Conservation (phyloP, 1,140 invertebrate genomes). For the Heterodera schachtii region DNA sequence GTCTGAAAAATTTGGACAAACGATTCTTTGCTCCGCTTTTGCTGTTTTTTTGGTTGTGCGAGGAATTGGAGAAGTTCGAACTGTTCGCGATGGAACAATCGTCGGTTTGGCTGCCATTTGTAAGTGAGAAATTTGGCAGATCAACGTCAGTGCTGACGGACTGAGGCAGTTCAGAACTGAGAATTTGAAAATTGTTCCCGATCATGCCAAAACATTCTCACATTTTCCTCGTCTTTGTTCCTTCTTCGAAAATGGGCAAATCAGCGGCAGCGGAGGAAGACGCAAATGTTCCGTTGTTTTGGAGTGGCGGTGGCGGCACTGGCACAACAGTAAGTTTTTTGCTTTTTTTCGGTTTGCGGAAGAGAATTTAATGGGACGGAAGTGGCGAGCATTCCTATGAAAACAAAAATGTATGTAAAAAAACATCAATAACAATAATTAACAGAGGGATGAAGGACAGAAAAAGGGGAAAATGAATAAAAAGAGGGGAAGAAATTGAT, state of each 20-base stretch:
- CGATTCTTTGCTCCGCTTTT: constrained; percentile 1
- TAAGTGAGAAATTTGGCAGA: neutral
- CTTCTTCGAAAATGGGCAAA: neutral
- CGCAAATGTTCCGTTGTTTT: neutral
- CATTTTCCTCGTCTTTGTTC: neutral
- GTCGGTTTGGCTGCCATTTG: neutral
- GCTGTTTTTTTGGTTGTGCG: neutral
- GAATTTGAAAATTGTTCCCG: neutral
- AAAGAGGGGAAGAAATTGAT: neutral
- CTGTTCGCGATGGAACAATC: neutral
- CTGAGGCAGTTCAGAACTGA: neutral
- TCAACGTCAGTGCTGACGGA: neutral
- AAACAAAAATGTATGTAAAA: neutral
- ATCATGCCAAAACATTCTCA: neutral
- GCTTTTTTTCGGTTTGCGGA: neutral
- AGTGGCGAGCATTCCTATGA: neutral
- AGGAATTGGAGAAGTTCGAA: neutral
- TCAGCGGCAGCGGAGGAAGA: neutral
- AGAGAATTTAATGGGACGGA: neutral
- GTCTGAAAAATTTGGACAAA: neutral
- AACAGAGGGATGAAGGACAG: neutral
- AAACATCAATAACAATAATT: neutral
- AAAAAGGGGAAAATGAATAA: neutral
- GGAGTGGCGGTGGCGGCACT: neutral
- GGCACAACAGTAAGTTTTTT: neutral